Evolutionary conservation across 1,140 invertebrate species (phyloP), one percentile per base, ranked within the genome.

Genomic region (Drosophila malerkotliana): DNA sequence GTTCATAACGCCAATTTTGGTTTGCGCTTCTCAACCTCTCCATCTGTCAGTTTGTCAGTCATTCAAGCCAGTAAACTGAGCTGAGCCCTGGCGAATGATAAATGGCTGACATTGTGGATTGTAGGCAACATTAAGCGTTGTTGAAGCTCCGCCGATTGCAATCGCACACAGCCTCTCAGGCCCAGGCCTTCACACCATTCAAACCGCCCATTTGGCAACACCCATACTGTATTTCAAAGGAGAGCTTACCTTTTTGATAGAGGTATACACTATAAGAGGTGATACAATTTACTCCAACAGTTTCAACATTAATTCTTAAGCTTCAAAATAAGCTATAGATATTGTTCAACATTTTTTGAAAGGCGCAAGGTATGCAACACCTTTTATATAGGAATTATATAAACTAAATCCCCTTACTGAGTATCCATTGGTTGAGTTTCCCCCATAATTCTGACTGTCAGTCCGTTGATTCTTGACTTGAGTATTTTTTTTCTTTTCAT

Each of bases 81-180:
- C 34, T n/a, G 41, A 62, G 69, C 69, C 63, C 77, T 60, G 48
- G 63, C 83, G 69, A 81, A 85, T 85, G 81, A 87, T 85, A 87
- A 85, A 85, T 85, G 77, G 81, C 73, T 74, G 81, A 85, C 77
- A 85, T 74, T 85, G 81, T 62, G 82, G 77, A 74, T 84, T 84
- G 81, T 84, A 85, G 80, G 66, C 80, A 84, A 84, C 76, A 77
- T 79, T 79, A 79, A 84, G 80, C 80, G 80, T 58, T 76, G 80
- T 77, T 84, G 72, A 79, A 84, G 66, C 67, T 68, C 81, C 80
- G 76, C 81, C 79, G 80, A 84, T 84, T 84, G 81, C 81, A 85
- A 84, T 85, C 79, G 81, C 26, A 30, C 26, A 30, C 10, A 37
- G 30, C 30, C 66, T 10, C 57, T 41, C 12, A 4, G 7, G 12